These are phyloP conservation scores for Urocynchramus pylzowi DNA, from an alignment of 2,113 vertebrate genomes.

Conservation along the genomic window DNA sequence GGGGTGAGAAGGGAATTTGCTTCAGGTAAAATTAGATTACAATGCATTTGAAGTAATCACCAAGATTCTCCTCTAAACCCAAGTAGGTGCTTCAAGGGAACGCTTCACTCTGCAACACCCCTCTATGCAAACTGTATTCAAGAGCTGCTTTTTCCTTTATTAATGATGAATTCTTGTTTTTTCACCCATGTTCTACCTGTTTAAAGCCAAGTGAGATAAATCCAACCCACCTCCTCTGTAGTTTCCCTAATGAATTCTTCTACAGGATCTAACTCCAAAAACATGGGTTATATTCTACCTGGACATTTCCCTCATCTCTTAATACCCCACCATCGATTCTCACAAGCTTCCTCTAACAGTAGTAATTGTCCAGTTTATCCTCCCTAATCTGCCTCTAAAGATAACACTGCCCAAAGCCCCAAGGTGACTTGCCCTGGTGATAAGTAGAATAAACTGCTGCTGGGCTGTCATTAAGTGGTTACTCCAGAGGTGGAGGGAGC, in stretches of 20 bases:
- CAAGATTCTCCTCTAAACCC: neutral
- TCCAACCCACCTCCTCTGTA: neutral
- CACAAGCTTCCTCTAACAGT: neutral
- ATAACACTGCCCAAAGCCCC: neutral
- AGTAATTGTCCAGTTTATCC: neutral
- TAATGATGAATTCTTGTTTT: neutral
- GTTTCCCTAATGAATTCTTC: neutral
- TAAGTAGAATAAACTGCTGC: neutral
- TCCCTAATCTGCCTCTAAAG: neutral
- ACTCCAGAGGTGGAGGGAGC: neutral
- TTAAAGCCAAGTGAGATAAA: neutral
- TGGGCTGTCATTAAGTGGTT: neutral
- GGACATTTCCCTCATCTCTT: neutral
- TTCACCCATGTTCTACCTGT: neutral
- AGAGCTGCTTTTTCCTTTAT: neutral
- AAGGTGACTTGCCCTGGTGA: neutral
- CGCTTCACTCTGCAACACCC: neutral
- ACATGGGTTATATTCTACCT: neutral
- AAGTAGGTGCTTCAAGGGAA: fast-evolving
- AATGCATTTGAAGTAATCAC: neutral
- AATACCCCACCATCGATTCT: neutral
- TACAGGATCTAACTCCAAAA: neutral
- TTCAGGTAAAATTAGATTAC: neutral
- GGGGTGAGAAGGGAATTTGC: neutral
- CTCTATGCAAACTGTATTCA: neutral